Conservation (phyloP, 1,140 invertebrate species). For the Drosophila willistoni region DNA sequence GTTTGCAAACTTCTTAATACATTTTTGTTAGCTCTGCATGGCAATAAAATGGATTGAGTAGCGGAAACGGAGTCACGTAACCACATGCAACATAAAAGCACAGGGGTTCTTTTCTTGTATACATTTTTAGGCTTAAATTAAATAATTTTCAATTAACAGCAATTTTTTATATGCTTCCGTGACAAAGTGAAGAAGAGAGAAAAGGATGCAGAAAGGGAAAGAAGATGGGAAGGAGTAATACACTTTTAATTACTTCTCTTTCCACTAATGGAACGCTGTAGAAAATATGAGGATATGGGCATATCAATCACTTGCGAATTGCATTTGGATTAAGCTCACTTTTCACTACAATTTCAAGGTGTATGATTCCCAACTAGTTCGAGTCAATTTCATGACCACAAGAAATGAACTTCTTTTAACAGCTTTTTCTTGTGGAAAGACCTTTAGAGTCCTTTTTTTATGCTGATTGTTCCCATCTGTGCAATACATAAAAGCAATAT, state of each 20-base stretch:
- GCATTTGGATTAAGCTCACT: no score
- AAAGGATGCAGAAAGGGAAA: neutral
- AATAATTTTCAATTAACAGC: constrained; percentile 3
- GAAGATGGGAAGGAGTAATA: neutral
- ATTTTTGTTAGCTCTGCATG: neutral
- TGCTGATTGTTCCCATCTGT: constrained; percentile 6
- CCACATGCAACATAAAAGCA: neutral
- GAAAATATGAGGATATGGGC: neutral
- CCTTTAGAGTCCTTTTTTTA: neutral
- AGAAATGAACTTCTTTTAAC: constrained; percentile 4
- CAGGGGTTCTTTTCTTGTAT: neutral
- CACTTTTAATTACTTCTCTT: neutral
- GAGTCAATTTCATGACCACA: neutral
- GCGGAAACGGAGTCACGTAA: neutral
- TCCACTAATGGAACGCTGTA: neutral
- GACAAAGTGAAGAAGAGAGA: no score
- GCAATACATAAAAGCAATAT: constrained; percentile 56
- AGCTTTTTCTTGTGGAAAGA: neutral
- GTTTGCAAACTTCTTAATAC: neutral
- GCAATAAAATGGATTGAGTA: neutral
- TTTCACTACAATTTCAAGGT: no score
- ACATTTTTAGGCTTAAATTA: neutral
- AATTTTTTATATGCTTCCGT: neutral
- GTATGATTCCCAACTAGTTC: neutral
- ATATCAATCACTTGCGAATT: neutral